Base-by-base conservation (phyloP, 2,888 invertebrate species). In the Netelia fuscicornis region DNA sequence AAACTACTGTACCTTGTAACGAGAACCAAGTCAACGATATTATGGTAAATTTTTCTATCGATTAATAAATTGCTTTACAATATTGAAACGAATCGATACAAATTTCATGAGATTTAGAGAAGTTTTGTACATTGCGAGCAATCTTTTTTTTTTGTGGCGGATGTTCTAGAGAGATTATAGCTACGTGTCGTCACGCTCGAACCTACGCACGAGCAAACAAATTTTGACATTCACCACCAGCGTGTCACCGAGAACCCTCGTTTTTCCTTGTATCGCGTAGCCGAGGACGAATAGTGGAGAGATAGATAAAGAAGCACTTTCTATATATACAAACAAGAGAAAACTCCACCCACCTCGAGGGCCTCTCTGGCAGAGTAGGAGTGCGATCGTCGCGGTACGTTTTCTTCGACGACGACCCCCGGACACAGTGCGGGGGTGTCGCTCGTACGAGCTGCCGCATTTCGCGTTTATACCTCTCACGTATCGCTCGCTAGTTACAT, bases 391-490 rank as follows among this genome's bases (percentile, higher is more conserved):
- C 88, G 88, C 65, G 72, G 58, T 58, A 17, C 20, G 20, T 58
- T 79, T 84, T 81, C 78, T 78, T 78, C 79, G 75, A 76, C 82
- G 81, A 52, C 80, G 70, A 84, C 58, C 77, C 60, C 58, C 68
- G 67, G 72, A 62, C 54, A 52, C 85, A 87, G 90, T 90, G 88
- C 88, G 88, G 88, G 90, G 89, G 88, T 89, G 89, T 86, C 90
- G 87, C 87, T 88, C 89, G 88, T 79, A 76, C 88, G 84, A 86
- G 83, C 70, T 84, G 77, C 87, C 85, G 84, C 86, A 75, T 77
- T 75, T 86, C 78, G 80, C 65, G 64, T 71, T 70, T 68, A 23
- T 17, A 17, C 42, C 76, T 67, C 75, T 76, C 60, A 72, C 64
- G 65, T 79, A 68, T 67, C 60, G 44, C 25, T 48, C 37, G 25